Base-by-base conservation (phyloP, 2,797 vertebrate species). In the Scleropages formosus region DNA sequence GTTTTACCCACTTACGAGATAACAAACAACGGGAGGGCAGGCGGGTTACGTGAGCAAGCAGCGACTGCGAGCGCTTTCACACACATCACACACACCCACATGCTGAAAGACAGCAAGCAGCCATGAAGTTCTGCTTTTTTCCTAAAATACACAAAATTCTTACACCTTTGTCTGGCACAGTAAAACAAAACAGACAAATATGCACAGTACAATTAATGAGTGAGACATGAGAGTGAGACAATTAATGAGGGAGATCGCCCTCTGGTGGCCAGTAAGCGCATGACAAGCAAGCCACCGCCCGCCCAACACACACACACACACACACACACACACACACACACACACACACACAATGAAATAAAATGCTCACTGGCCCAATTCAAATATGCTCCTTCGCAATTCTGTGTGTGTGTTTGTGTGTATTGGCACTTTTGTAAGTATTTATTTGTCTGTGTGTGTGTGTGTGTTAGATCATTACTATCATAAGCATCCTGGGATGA, bases 231-330 rank as follows among this genome's bases (percentile, higher is more conserved):
- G 18, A 24, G 39, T 65, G 63, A n/a, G 65, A 27, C 7, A 51
- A 49, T 56, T 22, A 70, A 39, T 39, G 31, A 39, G 31, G 2
- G 2, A 6, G 6, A 39, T 49, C 6, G 58, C 49, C 67, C 67
- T 31, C 68, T 70, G 10, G 68, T 70, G 68, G 68, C 8, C 47
- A 27, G 16, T 8, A 16, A 70, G 24, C 22, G 68, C 13, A 53
- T 56, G 12, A 53, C 67, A 70, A 24, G 22, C 13, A 56, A 47
- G 67, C 65, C 6, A 13, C 7, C 47, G n/a, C n/a, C 62, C 27
- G 3, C 27, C n/a, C n/a, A n/a, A n/a, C n/a, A n/a, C 72, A 8
- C 59, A 64, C 10, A 72, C 56, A 69, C 62, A 64, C 69, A 69
- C 67, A 47, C 74, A 46, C 58, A 62, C 61, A 44, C 26, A 46